Percentiles rank a stretch among this genome's conserved stretches.
Evolutionary conservation across 2,797 vertebrate species (phyloP).

Genomic region (Cryptoblepharus egeriae): DNA sequence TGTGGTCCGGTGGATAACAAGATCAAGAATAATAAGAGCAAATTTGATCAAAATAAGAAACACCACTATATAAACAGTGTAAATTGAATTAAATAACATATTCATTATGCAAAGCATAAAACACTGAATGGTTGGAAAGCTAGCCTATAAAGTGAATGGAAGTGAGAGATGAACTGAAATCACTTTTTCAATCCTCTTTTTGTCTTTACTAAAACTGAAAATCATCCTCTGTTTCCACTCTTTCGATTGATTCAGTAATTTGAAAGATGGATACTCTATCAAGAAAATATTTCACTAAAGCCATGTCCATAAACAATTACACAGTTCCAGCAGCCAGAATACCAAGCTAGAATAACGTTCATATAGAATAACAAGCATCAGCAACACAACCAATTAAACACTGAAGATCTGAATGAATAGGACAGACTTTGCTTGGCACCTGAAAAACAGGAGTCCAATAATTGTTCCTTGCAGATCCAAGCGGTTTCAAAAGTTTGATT

Average conservation of each 20-base stretch:
- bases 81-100: neutral
- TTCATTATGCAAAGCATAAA: conserved; percentile 3
- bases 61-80: conserved; percentile 36
- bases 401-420: too few relatives aligned
- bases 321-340: too few relatives aligned
- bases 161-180: neutral
- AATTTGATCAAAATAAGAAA: conserved; percentile 59
- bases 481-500: neutral
- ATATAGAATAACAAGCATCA: neutral
- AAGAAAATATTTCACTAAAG: too few relatives aligned
- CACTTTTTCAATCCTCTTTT: conserved; percentile 1
- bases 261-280: too few relatives aligned
- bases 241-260: neutral
- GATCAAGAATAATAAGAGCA: conserved; percentile 65
- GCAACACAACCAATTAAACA: too few relatives aligned
- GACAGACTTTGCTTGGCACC: too few relatives aligned
- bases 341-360: too few relatives aligned
- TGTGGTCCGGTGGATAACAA: conserved; percentile 66
- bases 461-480: too few relatives aligned
- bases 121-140: conserved; percentile 4
- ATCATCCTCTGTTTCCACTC: neutral
- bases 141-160: neutral
- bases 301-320: too few relatives aligned
- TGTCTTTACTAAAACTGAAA: conserved; percentile 11
- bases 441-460: too few relatives aligned